Evolutionary conservation across 1,140 invertebrate genomes (phyloP).

Genomic region (Nasonia vitripennis): DNA sequence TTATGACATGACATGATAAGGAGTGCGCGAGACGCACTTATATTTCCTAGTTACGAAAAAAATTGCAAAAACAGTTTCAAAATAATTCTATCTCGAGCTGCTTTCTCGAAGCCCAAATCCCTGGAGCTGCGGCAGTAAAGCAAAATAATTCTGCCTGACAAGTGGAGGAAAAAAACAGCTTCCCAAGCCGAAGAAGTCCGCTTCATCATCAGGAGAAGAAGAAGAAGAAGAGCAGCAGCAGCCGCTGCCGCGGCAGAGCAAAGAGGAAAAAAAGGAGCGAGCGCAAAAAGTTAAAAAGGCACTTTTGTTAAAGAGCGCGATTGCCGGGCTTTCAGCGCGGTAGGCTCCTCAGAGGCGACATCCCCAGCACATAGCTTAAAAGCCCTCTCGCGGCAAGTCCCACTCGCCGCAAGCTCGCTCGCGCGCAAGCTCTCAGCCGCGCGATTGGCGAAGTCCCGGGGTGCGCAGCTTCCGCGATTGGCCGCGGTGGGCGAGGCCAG

Average conservation of each 20-base stretch:
- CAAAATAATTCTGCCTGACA: too few species aligned
- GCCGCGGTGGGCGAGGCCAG: conserved; percentile 37
- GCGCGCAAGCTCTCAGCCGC: conserved; percentile 12
- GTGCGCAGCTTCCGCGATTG: background rate
- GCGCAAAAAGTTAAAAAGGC: conserved; percentile 37
- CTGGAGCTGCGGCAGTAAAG: too few species aligned
- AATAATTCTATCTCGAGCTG: too few species aligned
- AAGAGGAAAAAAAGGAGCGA: conserved; percentile 28
- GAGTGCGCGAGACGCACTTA: too few species aligned
- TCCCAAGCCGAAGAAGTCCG: too few species aligned
- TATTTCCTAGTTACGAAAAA: too few species aligned
- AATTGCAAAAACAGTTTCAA: too few species aligned
- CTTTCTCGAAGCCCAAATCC: too few species aligned
- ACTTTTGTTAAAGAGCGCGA: conserved; percentile 44
- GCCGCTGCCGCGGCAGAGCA: background rate
- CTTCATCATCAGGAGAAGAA: too few species aligned
- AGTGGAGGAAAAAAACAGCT: too few species aligned
- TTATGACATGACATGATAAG: too few species aligned
- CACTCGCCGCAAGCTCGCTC: conserved; percentile 23
- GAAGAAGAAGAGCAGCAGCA: too few species aligned
- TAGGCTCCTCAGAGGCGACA: background rate
- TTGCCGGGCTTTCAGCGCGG: background rate
- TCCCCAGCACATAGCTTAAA: conserved; percentile 8
- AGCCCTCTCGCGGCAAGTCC: conserved; percentile 21
- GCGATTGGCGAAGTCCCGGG: conserved; percentile 29